These are phyloP conservation scores for Numida meleagris DNA, from an alignment of 2,113 vertebrate species.

Conservation along the genomic window DNA sequence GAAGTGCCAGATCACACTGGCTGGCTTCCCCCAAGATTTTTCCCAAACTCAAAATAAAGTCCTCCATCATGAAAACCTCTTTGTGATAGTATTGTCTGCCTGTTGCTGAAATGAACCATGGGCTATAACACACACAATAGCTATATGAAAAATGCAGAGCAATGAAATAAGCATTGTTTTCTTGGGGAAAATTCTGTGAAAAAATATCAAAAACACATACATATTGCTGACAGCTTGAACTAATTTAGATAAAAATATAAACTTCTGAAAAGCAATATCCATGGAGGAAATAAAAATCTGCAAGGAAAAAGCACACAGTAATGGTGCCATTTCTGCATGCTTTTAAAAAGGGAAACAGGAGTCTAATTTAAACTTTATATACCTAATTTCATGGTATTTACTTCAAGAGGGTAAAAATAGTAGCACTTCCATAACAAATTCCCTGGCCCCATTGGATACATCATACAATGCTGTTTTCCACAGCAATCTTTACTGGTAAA, in stretches of 20 bases:
- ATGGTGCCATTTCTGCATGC: not conserved
- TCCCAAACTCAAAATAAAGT: not conserved
- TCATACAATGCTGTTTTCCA: not conserved
- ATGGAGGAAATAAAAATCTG: constrained; percentile 14
- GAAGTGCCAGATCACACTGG: not conserved
- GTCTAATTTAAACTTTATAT: not conserved
- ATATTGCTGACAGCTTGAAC: not conserved
- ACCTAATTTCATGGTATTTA: not conserved
- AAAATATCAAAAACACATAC: not conserved
- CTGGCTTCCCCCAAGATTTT: not conserved
- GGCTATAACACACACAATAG: not conserved
- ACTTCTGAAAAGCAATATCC: constrained; percentile 21
- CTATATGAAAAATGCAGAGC: not conserved
- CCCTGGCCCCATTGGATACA: not conserved
- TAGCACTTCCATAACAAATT: not conserved
- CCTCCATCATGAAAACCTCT: not conserved
- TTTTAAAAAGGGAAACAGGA: constrained; percentile 6
- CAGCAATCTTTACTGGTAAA: not conserved
- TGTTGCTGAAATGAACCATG: not conserved
- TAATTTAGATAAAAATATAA: constrained; percentile 38
- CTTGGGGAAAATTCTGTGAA: not conserved
- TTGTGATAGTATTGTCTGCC: not conserved
- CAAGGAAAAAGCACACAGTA: not conserved
- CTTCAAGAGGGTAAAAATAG: not conserved
- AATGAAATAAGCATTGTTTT: not conserved